phyloP scores from a whole-genome alignment of 2,888 invertebrate genomes.

The Ariolimax columbianus region DNA sequence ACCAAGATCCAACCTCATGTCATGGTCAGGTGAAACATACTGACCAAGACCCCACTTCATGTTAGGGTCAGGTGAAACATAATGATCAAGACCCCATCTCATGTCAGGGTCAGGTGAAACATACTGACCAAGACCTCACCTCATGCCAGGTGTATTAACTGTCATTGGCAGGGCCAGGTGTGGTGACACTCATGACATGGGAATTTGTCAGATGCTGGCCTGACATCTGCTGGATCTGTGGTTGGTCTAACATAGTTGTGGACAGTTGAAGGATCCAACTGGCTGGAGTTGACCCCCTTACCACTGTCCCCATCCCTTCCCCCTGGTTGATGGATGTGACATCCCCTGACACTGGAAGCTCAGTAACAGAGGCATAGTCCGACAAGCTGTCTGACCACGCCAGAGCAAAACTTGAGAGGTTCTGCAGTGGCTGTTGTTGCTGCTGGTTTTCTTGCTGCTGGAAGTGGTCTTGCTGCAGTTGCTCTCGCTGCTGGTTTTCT shows the following conservation, averaged over 20 bases:
- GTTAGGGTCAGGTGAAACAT: too few species aligned
- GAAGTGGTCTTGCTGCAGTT: slow-evolving; percentile 51
- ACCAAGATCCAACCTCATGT: too few species aligned
- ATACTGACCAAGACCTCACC: too few species aligned
- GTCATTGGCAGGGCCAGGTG: not conserved
- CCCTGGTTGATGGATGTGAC: slow-evolving; percentile 17
- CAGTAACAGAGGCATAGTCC: slow-evolving; percentile 26
- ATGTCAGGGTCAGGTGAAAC: too few species aligned
- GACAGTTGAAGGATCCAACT: slow-evolving; percentile 43
- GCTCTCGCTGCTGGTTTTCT: slow-evolving; percentile 34
- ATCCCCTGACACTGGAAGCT: slow-evolving; percentile 33
- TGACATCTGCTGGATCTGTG: slow-evolving; percentile 24
- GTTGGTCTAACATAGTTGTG: slow-evolving; percentile 8
- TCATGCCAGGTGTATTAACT: too few species aligned
- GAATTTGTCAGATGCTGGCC: not conserved
- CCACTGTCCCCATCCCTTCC: not conserved
- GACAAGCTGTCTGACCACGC: slow-evolving; percentile 36
- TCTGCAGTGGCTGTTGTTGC: slow-evolving; percentile 26
- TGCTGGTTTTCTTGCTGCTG: slow-evolving; percentile 52
- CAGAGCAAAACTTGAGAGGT: slow-evolving; percentile 15
- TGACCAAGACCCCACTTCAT: too few species aligned
- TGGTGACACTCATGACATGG: not conserved
- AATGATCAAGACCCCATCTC: too few species aligned
- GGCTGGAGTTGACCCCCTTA: not conserved
- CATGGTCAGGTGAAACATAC: too few species aligned